phyloP scores from a whole-genome alignment of 2,113 vertebrate species.

The Oophaga pumilio region DNA sequence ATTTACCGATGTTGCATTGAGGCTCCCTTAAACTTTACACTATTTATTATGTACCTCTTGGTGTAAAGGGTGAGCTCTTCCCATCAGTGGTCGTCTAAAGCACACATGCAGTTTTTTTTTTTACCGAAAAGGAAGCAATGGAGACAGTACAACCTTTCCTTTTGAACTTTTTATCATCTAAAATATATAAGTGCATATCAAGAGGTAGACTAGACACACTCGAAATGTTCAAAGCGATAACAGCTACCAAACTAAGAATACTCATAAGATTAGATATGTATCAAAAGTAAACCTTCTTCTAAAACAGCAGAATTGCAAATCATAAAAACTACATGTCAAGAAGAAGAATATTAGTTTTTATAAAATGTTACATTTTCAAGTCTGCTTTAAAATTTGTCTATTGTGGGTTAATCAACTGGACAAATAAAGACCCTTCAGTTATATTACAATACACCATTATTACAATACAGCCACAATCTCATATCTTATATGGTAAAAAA shows the following conservation, averaged over 20 bases:
- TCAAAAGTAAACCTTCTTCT: background rate
- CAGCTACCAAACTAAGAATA: background rate
- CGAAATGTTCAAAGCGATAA: background rate
- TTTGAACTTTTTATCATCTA: background rate
- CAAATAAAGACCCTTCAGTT: no score
- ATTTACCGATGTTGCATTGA: background rate
- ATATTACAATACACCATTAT: no score
- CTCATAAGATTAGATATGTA: background rate
- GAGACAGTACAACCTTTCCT: background rate
- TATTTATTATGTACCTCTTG: background rate
- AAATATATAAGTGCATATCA: background rate
- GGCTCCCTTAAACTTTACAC: background rate
- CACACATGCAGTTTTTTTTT: background rate
- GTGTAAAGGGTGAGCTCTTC: background rate
- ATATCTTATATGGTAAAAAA: background rate
- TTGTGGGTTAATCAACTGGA: background rate
- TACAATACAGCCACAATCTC: background rate
- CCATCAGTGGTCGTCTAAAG: background rate
- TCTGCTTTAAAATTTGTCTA: background rate
- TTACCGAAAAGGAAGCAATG: background rate
- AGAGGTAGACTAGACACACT: background rate
- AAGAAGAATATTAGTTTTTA: background rate
- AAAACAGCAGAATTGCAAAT: background rate
- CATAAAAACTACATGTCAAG: background rate
- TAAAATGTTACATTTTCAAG: background rate